phyloP scores from a whole-genome alignment of 2,797 vertebrate species.

The Chaetodon trifasciatus region DNA sequence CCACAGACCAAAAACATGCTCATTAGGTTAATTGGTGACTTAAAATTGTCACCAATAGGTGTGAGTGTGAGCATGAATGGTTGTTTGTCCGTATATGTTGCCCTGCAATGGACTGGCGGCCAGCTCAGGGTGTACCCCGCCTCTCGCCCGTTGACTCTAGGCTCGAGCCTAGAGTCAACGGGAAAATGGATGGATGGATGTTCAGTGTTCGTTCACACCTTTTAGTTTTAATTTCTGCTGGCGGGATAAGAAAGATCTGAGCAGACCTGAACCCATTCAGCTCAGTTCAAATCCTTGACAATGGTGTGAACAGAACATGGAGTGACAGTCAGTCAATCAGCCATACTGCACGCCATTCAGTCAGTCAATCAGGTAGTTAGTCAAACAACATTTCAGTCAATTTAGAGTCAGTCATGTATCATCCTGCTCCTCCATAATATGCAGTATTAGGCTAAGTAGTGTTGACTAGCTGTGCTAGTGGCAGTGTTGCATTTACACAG shows the following conservation, averaged over 20 bases:
- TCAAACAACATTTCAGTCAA: conserved; percentile 55
- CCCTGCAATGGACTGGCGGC: no score
- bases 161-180: no score
- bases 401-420: conserved; percentile 63
- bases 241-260: background rate
- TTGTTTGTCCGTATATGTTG: no score
- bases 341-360: conserved; percentile 27
- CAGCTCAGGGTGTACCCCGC: no score
- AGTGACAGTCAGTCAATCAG: conserved; percentile 13
- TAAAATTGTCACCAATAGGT: no score
- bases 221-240: background rate
- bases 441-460: conserved; percentile 79
- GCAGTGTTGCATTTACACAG: conserved; percentile 74
- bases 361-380: conserved; percentile 56
- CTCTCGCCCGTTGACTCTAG: no score
- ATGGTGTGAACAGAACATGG: background rate
- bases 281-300: conserved; percentile 23
- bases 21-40: no score
- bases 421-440: conserved; percentile 69
- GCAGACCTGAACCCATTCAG: background rate
- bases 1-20: no score
- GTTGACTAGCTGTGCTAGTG: conserved; percentile 77
- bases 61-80: no score
- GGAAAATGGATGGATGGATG: no score
- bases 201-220: background rate